phyloP scores from a whole-genome alignment of 92 coral and sea anemone species.

The Plumapathes pennacea region DNA sequence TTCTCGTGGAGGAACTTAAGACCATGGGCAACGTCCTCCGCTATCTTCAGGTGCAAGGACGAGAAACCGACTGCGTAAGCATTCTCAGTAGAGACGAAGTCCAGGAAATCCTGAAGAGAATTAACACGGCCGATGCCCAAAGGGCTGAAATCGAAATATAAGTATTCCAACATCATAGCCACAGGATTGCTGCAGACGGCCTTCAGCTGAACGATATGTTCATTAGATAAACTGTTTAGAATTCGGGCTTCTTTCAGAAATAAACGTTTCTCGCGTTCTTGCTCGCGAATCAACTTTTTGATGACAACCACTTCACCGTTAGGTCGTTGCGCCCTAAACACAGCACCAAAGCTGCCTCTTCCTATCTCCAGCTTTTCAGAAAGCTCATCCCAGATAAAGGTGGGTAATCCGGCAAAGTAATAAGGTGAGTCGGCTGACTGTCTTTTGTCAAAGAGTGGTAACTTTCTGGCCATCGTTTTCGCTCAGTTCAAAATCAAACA shows the following conservation, averaged over 20 bases:
- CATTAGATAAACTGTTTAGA: constrained; percentile 1
- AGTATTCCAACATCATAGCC: constrained; percentile 14
- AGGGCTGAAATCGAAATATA: constrained; percentile 1
- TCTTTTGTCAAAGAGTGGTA: too few species aligned
- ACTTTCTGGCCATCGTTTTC: too few species aligned
- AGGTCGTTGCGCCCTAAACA: too few species aligned
- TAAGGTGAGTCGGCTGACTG: too few species aligned
- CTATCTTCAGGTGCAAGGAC: constrained; percentile 26
- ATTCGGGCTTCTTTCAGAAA: constrained; percentile 8
- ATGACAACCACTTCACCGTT: too few species aligned
- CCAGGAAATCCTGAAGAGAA: constrained; percentile 5
- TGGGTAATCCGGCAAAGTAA: too few species aligned
- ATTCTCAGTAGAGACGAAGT: constrained; percentile 6
- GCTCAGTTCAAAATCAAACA: too few species aligned
- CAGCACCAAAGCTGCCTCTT: too few species aligned
- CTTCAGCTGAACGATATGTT: constrained; percentile 21
- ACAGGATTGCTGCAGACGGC: constrained; percentile 17
- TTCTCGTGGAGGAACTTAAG: constrained; percentile 20
- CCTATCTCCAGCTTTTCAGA: too few species aligned
- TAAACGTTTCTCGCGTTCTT: constrained; percentile 5
- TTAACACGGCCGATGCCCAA: neutral
- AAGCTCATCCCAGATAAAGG: too few species aligned
- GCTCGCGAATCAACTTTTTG: too few species aligned
- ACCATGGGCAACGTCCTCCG: constrained; percentile 15
- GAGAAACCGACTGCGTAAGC: constrained; percentile 14